Evolutionary conservation across 2,113 vertebrate genomes (phyloP), one percentile per base, ranked within the genome.

Genomic region (Xerus inauris): DNA sequence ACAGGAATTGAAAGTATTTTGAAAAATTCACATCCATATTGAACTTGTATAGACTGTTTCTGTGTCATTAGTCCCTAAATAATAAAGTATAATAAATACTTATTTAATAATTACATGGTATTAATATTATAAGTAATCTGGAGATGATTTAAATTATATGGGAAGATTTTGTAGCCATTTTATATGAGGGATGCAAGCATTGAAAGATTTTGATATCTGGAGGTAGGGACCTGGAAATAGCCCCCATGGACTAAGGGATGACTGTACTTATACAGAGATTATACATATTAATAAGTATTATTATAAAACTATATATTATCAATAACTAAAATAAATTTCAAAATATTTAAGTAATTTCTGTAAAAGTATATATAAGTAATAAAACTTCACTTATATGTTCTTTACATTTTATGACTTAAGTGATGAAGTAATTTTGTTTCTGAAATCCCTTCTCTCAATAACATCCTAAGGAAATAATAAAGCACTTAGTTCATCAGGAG

Each of bases 401-500:
- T 89, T 3, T 80, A 26, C 4, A 79, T 20, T 20, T 81, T 62
- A 35, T 47, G 1, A 89, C 65, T 90, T 86, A 65, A 32, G n/a
- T 54, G 38, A 40, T 71, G 8, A 71, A 47, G 3, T 2, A 20
- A 62, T 67, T 91, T 87, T 84, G 54, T 82, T 54, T 24, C 71
- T 77, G 19, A 96, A 89, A 89, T 73, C 6, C 32, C 16, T 73
- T 75, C 11, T 93, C 69, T 92, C 19, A 76, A 30, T 83, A 54
- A 93, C 71, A 12, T 84, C 32, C 20, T 69, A 64, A 91, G 30
- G 14, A 94, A 91, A 79, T 20, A 86, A 38, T 71, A 64, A 97
- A 17, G 2, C 1, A 6, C 7, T 71, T 64, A 84, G n/a, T 79
- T 73, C 24, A 65, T 92, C 65, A 62, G 49, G 24, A 47, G 62